Evolutionary conservation across 1,140 invertebrate genomes (phyloP).

Genomic region (Danaus melanippus): DNA sequence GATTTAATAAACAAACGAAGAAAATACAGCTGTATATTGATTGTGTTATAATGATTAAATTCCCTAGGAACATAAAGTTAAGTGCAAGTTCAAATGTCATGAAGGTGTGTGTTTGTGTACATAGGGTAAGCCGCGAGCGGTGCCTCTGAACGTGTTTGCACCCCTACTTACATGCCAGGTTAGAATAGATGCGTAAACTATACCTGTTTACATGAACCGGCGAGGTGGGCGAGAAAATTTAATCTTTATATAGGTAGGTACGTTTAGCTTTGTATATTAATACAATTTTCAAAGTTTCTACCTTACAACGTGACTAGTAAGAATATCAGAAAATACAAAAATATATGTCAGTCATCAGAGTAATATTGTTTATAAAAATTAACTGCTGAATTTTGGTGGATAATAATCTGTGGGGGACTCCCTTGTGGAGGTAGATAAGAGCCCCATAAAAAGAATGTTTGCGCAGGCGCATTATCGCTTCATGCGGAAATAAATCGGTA

Average conservation of each 20-base stretch:
- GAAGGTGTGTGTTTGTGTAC: slow-evolving; percentile 32
- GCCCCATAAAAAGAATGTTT: slow-evolving; percentile 54
- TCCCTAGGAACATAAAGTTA: slow-evolving; percentile 1
- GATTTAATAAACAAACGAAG: no score
- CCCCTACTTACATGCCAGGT: slow-evolving; percentile 52
- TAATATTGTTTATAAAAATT: no score
- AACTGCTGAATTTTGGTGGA: not conserved
- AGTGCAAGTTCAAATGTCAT: slow-evolving; percentile 36
- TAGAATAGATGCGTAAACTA: slow-evolving; percentile 48
- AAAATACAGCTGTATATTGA: no score
- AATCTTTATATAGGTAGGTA: slow-evolving; percentile 23
- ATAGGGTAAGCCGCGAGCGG: slow-evolving; percentile 41
- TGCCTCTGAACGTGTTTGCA: slow-evolving; percentile 59
- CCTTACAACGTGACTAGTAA: no score
- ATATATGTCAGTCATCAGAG: no score
- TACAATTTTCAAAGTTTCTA: not conserved
- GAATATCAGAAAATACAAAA: no score
- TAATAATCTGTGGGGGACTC: slow-evolving; percentile 33
- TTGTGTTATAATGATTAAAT: no score
- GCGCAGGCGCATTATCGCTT: slow-evolving; percentile 49
- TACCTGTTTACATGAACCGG: slow-evolving; percentile 38
- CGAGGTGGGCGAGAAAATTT: slow-evolving; percentile 50
- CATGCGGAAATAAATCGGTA: slow-evolving; percentile 59
- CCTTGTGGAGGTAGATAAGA: slow-evolving; percentile 44
- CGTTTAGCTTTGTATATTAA: slow-evolving; percentile 3